Percentiles rank a stretch among this genome's conserved stretches.
Evolutionary conservation across 2,888 invertebrate genomes (phyloP).

Genomic region (Bombylius major): DNA sequence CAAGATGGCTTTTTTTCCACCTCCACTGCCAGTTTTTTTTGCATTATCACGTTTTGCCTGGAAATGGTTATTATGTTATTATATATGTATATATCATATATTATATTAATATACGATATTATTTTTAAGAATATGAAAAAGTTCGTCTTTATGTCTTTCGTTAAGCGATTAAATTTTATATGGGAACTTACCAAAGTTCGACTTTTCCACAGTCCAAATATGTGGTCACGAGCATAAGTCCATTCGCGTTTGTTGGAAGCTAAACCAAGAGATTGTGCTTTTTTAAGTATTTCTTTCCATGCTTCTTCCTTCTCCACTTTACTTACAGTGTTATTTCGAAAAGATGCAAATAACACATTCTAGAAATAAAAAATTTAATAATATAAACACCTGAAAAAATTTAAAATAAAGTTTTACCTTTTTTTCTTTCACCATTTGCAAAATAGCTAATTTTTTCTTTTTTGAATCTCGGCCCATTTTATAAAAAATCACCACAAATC

Average conservation of each 20-base stretch:
- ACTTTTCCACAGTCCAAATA: slow-evolving; percentile 10
- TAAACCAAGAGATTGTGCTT: slow-evolving; percentile 7
- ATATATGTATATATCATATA: too few relatives aligned
- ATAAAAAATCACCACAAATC: too few relatives aligned
- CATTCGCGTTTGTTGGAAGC: slow-evolving; percentile 2
- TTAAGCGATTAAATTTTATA: background rate
- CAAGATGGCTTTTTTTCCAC: background rate
- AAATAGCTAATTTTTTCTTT: too few relatives aligned
- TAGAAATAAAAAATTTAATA: background rate
- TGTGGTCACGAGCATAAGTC: slow-evolving; percentile 8
- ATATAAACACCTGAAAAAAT: too few relatives aligned
- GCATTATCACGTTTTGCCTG: slow-evolving; percentile 3
- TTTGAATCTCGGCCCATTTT: too few relatives aligned
- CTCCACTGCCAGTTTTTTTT: background rate
- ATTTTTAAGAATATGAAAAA: too few relatives aligned
- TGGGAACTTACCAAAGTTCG: slow-evolving; percentile 5
- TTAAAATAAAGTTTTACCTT: too few relatives aligned
- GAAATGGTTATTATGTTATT: too few relatives aligned
- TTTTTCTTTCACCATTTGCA: too few relatives aligned
- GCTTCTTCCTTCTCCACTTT: slow-evolving; percentile 7
- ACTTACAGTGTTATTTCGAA: too few relatives aligned
- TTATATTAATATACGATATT: too few relatives aligned
- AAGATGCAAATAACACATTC: slow-evolving; percentile 1
- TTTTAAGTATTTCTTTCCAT: slow-evolving; percentile 5
- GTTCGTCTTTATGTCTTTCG: too few relatives aligned